Conservation (phyloP, 2,888 invertebrate species). For the Diloba caeruleocephala region DNA sequence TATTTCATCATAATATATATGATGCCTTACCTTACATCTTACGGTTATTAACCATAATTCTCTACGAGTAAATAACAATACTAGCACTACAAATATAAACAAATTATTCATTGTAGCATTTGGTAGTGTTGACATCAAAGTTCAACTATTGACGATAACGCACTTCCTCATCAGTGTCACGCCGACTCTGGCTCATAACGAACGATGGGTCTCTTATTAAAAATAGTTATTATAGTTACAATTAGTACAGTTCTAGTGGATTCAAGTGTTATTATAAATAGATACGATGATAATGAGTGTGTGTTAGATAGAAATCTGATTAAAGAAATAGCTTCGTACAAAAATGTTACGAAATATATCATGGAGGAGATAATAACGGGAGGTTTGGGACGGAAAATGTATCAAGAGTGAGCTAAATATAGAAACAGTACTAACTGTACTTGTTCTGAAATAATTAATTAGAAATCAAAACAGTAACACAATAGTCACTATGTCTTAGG, state of each 20-base stretch:
- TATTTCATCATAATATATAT: too few relatives aligned
- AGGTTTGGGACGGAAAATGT: conserved; percentile 82
- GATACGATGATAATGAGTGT: conserved; percentile 58
- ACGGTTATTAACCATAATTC: too few relatives aligned
- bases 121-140: conserved; percentile 23
- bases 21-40: too few relatives aligned
- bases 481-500: too few relatives aligned
- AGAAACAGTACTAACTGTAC: neutral
- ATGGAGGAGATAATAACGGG: conserved; percentile 79
- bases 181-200: conserved; percentile 4
- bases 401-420: conserved; percentile 72
- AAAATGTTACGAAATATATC: conserved; percentile 81
- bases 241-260: conserved; percentile 30
- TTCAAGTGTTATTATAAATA: conserved; percentile 57
- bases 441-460: neutral
- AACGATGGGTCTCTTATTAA: conserved; percentile 38
- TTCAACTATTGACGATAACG: conserved; percentile 33
- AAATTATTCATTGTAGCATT: conserved; percentile 4
- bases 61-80: too few relatives aligned
- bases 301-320: conserved; percentile 52
- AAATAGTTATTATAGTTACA: conserved; percentile 35
- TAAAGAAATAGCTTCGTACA: conserved; percentile 89
- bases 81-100: conserved; percentile 3
- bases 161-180: conserved; percentile 30
- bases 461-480: too few relatives aligned